Evolutionary conservation across 2,797 vertebrate species (phyloP).

Genomic region (Oreortyx pictus): DNA sequence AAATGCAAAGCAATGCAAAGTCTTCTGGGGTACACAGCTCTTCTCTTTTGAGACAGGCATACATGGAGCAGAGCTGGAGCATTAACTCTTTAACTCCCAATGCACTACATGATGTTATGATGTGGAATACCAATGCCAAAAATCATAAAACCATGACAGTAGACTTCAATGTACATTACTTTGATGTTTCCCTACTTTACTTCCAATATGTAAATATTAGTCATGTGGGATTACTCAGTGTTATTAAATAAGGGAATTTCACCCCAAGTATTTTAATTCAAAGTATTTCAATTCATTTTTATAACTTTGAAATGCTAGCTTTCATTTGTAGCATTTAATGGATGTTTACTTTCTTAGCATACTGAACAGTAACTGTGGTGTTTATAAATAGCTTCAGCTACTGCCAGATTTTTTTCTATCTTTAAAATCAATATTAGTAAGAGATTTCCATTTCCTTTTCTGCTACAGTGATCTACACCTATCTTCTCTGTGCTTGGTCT

Average conservation of each 20-base stretch:
- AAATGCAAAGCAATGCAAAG: no score
- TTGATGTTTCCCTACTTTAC: not conserved
- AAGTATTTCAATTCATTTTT: not conserved
- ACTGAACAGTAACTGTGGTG: not conserved
- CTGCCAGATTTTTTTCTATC: not conserved
- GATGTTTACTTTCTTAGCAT: not conserved
- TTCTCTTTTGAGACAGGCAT: no score
- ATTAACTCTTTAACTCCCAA: no score
- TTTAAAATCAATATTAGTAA: not conserved
- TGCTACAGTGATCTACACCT: not conserved
- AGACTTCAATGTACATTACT: not conserved
- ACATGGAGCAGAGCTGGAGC: no score
- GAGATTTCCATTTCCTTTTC: conserved; percentile 10
- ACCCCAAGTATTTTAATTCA: not conserved
- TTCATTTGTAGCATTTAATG: not conserved
- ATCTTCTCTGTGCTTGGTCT: not conserved
- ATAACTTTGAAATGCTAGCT: not conserved
- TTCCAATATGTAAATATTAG: not conserved
- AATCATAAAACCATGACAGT: not conserved
- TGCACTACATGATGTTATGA: no score
- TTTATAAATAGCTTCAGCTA: not conserved
- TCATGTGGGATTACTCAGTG: not conserved
- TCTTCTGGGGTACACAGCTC: no score
- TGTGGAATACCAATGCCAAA: no score
- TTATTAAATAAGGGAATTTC: not conserved